Base-by-base conservation (phyloP, 1,140 invertebrate species). In the Bombus difficillimus region DNA sequence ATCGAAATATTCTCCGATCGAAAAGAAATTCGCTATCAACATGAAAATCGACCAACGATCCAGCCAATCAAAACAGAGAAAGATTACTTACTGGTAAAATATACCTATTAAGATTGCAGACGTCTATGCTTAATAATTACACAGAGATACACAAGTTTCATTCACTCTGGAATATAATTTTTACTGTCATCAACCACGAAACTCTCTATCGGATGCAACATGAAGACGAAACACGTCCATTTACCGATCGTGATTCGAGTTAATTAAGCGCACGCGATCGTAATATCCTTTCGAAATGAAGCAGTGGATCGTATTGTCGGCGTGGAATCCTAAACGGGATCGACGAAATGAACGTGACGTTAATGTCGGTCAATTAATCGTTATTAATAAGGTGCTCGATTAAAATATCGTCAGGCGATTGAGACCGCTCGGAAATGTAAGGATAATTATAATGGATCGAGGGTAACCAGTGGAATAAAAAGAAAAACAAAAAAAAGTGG, bases 401-500 rank as follows among this genome's bases (percentile, higher is more conserved):
- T 39, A 43, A 74, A 47, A 25, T 32, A 62, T 34, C 28, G 25
- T 3, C n/a, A 47, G 1, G 28, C 28, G 64, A 81, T 64, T 41
- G 32, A 53, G 18, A 37, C 18, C 66, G 47, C 43, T 28, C n/a
- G 64, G 66, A 59, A 41, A 32, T 25, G 18, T 43, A 73, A 47
- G 6, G 3, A 39, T 10, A 22, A 83, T 83, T 37, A 57, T 41
- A 34, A 22, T 47, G 32, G 75, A 57, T 57, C 64, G 47, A 78
- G 43, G 74, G 43, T 59, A 69, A 59, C 66, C 12, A 22, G 32
- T 47, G 3, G 47, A 39, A 34, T 37, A 39, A 57, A 81, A 39
- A 73, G 81, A 37, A 75, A 79, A 43, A 43, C 5, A 34, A n/a
- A 53, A 69, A 81, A 41, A 75, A 47, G 47, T 71, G n/a, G 59